Base-by-base conservation (phyloP, 2,888 invertebrate species). In the Glyphotaelius pellucidus region DNA sequence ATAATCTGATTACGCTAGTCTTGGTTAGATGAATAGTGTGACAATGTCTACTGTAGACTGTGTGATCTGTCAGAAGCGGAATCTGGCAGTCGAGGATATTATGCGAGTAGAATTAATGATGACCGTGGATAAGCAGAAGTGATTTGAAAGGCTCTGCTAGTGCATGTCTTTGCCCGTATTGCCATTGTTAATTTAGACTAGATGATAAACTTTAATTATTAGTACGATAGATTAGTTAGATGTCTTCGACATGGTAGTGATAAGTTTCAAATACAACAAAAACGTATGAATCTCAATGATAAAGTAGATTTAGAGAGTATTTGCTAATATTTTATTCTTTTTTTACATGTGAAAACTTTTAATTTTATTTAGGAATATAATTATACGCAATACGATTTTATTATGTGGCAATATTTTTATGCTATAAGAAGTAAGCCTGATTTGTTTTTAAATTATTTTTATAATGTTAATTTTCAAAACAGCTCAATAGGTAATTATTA, bases 101-200 rank as follows among this genome's bases (percentile, higher is more conserved):
- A 7, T 25, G 67, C 67, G 67, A 67, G 67, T 67, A 67, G 67
- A 67, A 67, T 67, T 84, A 31, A 90, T 38, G 15, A 81, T 38
- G 38, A 83, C 35, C 35, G 93, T 92, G 93, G 93, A 90, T 84
- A 90, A 87, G 92, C 92, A 92, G 93, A 92, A 90, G 91, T 91
- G 91, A 91, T 90, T 90, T 90, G 85, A 90, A 81, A 92, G 91
- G 92, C 92, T 93, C 91, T 92, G 92, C 92, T 81, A 52, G 90
- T 80, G 92, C 92, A 92, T 92, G 91, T 92, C 93, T 92, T 92
- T 90, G 93, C 93, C 93, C 93, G 92, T 92, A 93, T 93, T 93
- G 93, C 93, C 93, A 93, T 93, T 93, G 92, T 93, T 93, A 93
- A 85, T 92, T 90, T 93, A 93, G 92, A 92, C 90, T 91, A 91